Evolutionary conservation across 2,888 invertebrate species (phyloP), one percentile per base, ranked within the genome.

Genomic region (Acheta domesticus): DNA sequence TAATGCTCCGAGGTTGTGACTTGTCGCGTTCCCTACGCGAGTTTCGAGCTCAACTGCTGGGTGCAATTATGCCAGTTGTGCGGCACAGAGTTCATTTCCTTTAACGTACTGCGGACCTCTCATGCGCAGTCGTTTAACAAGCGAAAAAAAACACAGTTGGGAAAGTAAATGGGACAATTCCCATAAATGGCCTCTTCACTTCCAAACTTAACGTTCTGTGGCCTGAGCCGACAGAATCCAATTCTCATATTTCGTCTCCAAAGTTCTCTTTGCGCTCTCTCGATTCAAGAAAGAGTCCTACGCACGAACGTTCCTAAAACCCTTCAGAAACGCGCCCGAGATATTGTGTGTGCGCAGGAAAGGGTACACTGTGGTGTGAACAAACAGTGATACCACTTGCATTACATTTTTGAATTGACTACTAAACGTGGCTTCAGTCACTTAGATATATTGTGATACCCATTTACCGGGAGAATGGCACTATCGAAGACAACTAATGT

Each of bases 181-280:
- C 62, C 62, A 62, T 62, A 62, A 62, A 62, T 62, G 62, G 62
- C 62, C 62, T 62, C 62, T 62, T 62, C 62, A 62, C 62, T 62
- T 62, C 62, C 62, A 62, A 19, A 62, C 62, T 62, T n/a, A 62
- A 62, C 62, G 62, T 62, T 62, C 62, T 62, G 62, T 62, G 62
- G 62, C 62, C 62, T 62, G 62, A 62, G 62, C 62, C 62, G 62
- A 62, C 62, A 62, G 62, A 62, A 62, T 62, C 62, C 62, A 62
- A 62, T 62, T 62, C 16, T 62, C 62, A 62, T 62, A 62, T 62
- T 62, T 62, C 62, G 62, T 12, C 62, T 14, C 62, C 62, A 62
- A 62, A 62, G 16, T 62, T 62, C 62, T 62, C 62, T 62, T n/a
- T 62, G 14, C 62, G 62, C n/a, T 62, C 62, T 62, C 62, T 62